Evolutionary conservation across 2,797 vertebrate species (phyloP), one percentile per base, ranked within the genome.

Genomic region (Meriones psammophilus): DNA sequence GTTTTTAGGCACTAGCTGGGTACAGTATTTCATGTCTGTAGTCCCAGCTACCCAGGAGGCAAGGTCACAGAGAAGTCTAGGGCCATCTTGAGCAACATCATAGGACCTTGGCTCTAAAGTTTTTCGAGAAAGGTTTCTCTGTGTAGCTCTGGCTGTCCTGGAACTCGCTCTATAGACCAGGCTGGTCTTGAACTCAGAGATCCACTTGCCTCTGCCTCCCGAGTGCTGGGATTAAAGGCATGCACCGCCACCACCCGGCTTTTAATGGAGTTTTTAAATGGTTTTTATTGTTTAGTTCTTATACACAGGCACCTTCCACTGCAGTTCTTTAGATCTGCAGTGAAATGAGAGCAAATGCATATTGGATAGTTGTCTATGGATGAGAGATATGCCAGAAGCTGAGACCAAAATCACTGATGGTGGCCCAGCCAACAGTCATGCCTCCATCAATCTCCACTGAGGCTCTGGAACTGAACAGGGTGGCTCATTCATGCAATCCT

Each of bases 211-310:
- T 64, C 60, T 30, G 24, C 58, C 22, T 42, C 26, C 14, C 0
- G 0, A 83, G 60, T 18, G 8, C 60, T 64, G 60, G 17, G 26
- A 83, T 83, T 42, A 30, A 83, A 83, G 58, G 58, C 0, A 1
- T 10, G 58, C 0, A 4, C 14, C 58, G 17, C 80, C 26, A 83
- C 36, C 1, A 2, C 14, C 13, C 13, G 7, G 56, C 2, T 28
- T 86, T 86, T 36, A 36, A 46, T 56, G 42, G 20, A 1, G 6
- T 30, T 87, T 87, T 56, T 14, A n/a, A 85, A 26, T 36, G 24
- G 2, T 13, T 58, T 39, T 30, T 24, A 30, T 28, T 18, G 14
- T 74, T 74, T 58, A 8, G 58, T 5, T 64, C 62, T 79, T 54
- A 39, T n/a, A 76, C 46, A 36, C 77, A 17, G 39, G 24, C 24